Evolutionary conservation across 2,888 invertebrate species (phyloP).

Genomic region (Oxycera nigricornis): DNA sequence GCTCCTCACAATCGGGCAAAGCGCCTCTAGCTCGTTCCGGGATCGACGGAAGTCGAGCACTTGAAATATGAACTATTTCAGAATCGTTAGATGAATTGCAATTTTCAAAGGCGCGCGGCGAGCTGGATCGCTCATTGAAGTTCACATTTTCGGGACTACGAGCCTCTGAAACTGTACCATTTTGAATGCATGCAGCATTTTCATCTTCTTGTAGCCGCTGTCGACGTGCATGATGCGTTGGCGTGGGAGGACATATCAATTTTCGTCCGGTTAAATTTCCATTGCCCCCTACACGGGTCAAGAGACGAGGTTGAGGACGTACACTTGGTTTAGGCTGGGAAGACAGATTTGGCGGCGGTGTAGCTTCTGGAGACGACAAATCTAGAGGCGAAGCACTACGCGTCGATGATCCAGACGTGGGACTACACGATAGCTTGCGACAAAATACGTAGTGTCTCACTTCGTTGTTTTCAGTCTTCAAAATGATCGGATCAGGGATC

Average conservation of each 20-base stretch:
- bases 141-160: conserved; percentile 60
- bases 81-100: conserved; percentile 56
- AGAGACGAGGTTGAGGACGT: conserved; percentile 70
- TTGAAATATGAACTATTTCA: conserved; percentile 73
- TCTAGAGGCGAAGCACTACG: conserved; percentile 62
- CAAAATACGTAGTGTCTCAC: conserved; percentile 49
- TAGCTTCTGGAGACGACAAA: conserved; percentile 46
- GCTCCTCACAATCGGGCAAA: conserved; percentile 75
- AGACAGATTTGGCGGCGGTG: conserved; percentile 38
- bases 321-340: conserved; percentile 50
- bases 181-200: conserved; percentile 12
- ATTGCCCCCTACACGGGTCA: conserved; percentile 65
- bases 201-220: conserved; percentile 64
- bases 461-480: conserved; percentile 47
- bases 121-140: conserved; percentile 48
- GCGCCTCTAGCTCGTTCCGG: conserved; percentile 71
- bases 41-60: conserved; percentile 80
- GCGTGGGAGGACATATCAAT: conserved; percentile 84
- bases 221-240: conserved; percentile 82
- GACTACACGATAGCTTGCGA: conserved; percentile 57
- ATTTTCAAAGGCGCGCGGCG: conserved; percentile 15
- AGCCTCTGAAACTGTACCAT: conserved; percentile 56
- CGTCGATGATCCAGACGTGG: conserved; percentile 61
- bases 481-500: conserved; percentile 51
- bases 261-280: conserved; percentile 55